A percentile compares a stretch with the other conserved stretches of the same genome.
Evolutionary conservation across 2,888 invertebrate species (phyloP).

Genomic region (Tuta absoluta): DNA sequence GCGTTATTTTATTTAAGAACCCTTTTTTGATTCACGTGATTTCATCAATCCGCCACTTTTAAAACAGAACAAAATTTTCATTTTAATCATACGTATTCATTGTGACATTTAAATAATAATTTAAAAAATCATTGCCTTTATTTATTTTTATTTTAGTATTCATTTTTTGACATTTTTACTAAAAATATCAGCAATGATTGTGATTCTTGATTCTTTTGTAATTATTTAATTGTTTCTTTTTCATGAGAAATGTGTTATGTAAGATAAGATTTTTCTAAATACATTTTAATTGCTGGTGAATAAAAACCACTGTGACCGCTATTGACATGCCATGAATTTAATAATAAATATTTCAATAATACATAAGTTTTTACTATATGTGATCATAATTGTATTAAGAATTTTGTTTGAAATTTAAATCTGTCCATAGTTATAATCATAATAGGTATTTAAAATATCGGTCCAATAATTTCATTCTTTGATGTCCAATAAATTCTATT

Average conservation of each 20-base stretch:
- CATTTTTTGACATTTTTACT: background rate
- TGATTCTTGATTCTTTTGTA: slow-evolving; percentile 3
- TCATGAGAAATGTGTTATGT: background rate
- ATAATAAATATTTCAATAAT: slow-evolving; percentile 8
- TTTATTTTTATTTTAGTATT: background rate
- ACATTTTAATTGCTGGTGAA: background rate
- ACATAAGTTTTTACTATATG: slow-evolving; percentile 44
- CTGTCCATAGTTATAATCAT: slow-evolving; percentile 58
- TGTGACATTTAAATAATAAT: background rate
- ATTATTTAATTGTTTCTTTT: background rate
- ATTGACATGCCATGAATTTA: slow-evolving; percentile 18
- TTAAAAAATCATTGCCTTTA: background rate
- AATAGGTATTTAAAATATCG: slow-evolving; percentile 8
- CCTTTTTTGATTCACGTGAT: slow-evolving; percentile 34
- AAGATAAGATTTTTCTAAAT: slow-evolving; percentile 2
- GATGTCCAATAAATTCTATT: slow-evolving; percentile 22
- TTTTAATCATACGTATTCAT: background rate
- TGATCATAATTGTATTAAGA: slow-evolving; percentile 56
- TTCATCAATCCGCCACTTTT: slow-evolving; percentile 8
- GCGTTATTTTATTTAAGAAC: slow-evolving; percentile 50
- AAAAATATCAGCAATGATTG: background rate
- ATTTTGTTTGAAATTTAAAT: slow-evolving; percentile 64
- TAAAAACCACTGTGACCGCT: background rate
- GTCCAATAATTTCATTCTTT: slow-evolving; percentile 22
- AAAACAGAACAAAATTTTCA: slow-evolving; percentile 9